A percentile compares a stretch with the other conserved stretches of the same genome.
Conservation (phyloP, 2,888 invertebrate genomes). For the Ormyrus pomaceus region DNA sequence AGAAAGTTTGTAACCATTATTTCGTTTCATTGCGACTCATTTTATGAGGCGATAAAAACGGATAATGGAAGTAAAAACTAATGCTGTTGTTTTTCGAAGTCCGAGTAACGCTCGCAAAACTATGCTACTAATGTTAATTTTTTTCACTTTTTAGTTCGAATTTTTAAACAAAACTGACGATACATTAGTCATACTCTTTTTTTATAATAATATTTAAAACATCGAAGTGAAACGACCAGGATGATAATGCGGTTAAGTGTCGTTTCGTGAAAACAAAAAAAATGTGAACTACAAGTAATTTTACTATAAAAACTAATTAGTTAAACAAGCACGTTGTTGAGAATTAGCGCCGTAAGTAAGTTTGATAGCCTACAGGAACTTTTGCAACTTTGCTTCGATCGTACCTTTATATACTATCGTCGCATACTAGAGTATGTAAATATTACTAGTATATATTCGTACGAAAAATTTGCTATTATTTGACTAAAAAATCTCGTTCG, state of each 20-base stretch:
- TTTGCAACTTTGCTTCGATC: conserved; percentile 37
- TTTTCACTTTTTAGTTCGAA: conserved; percentile 40
- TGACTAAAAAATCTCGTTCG: conserved; percentile 38
- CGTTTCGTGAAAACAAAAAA: conserved; percentile 38
- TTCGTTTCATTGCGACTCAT: conserved; percentile 56
- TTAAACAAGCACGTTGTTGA: conserved; percentile 46
- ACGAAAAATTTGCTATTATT: conserved; percentile 47
- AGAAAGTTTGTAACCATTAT: conserved; percentile 62
- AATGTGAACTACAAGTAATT: conserved; percentile 35
- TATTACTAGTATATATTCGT: conserved; percentile 50
- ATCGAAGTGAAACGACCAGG: conserved; percentile 43
- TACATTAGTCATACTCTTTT: conserved; percentile 17
- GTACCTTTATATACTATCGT: conserved; percentile 47
- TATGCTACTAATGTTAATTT: conserved; percentile 21
- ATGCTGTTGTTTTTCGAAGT: neutral
- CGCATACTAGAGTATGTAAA: conserved; percentile 40
- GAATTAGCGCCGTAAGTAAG: conserved; percentile 34
- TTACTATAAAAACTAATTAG: conserved; percentile 47
- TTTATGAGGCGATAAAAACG: conserved; percentile 30
- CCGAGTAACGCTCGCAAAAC: conserved; percentile 25
- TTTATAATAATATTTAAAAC: conserved; percentile 49
- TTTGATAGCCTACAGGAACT: conserved; percentile 45
- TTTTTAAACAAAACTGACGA: conserved; percentile 27
- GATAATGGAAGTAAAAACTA: neutral
- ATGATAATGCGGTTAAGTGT: neutral